Conservation (phyloP, 1,140 invertebrate genomes). For the Leguminivora glycinivorella region DNA sequence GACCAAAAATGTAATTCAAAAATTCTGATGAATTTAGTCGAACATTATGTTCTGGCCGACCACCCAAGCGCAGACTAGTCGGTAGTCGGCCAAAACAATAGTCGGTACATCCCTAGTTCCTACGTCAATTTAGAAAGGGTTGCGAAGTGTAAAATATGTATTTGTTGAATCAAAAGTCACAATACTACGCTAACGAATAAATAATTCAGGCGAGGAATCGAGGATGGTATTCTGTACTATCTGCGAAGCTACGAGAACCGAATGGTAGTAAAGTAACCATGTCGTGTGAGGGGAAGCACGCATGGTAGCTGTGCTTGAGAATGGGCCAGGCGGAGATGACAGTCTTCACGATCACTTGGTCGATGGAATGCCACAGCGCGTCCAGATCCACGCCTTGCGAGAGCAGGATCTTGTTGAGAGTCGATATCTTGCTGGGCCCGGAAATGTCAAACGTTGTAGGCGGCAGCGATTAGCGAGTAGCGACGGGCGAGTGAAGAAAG, state of each 20-base stretch:
- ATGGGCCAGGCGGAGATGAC: constrained; percentile 91
- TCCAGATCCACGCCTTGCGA: constrained; percentile 86
- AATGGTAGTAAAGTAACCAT: constrained; percentile 67
- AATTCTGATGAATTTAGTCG: no score
- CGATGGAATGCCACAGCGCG: constrained; percentile 89
- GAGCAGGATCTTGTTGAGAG: constrained; percentile 87
- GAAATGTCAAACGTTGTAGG: constrained; percentile 34
- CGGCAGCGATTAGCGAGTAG: constrained; percentile 6
- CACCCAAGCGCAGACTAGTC: no score
- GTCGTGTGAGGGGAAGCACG: constrained; percentile 92
- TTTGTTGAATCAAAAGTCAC: no score
- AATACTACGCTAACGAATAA: not conserved
- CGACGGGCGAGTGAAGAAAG: not conserved
- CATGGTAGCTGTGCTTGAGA: constrained; percentile 92
- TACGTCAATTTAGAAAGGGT: no score
- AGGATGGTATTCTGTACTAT: not conserved
- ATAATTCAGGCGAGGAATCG: not conserved
- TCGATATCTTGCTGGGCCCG: constrained; percentile 85
- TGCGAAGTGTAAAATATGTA: no score
- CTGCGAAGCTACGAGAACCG: constrained; percentile 1
- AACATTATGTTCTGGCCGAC: no score
- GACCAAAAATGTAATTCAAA: no score
- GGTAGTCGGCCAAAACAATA: no score
- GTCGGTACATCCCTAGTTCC: no score
- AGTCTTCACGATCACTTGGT: constrained; percentile 95